A percentile compares a stretch with the other conserved stretches of the same genome.
These are phyloP conservation scores for Drosophila seclusa DNA, from an alignment of 2,888 invertebrate species.

Conservation along the genomic window DNA sequence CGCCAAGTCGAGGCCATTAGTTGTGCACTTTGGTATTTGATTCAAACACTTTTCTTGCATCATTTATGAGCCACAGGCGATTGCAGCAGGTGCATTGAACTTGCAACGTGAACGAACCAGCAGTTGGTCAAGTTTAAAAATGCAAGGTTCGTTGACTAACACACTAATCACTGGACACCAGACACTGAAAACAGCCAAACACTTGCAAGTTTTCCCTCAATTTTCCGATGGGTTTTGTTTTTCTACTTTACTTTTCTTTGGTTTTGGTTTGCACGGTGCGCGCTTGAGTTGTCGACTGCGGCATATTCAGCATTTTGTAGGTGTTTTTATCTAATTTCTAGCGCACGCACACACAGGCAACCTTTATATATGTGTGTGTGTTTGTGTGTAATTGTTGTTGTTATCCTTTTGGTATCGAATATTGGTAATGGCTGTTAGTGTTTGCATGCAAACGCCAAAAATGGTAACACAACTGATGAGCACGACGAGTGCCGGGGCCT, in stretches of 20 bases:
- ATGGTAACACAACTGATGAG: slow-evolving; percentile 52
- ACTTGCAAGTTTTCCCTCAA: slow-evolving; percentile 16
- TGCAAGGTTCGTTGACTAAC: slow-evolving; percentile 32
- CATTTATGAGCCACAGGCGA: slow-evolving; percentile 8
- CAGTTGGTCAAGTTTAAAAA: slow-evolving; percentile 42
- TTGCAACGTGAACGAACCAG: slow-evolving; percentile 30
- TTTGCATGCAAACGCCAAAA: slow-evolving; percentile 78
- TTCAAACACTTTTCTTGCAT: slow-evolving; percentile 10
- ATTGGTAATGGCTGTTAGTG: slow-evolving; percentile 75
- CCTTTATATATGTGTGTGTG: slow-evolving; percentile 22
- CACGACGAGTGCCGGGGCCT: slow-evolving; percentile 26
- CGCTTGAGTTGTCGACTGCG: slow-evolving; percentile 81
- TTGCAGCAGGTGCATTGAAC: slow-evolving; percentile 51
- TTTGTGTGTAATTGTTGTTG: slow-evolving; percentile 48
- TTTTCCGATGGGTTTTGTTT: slow-evolving; percentile 19
- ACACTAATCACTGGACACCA: slow-evolving; percentile 12
- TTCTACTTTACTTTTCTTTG: slow-evolving; percentile 21
- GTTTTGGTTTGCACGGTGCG: slow-evolving; percentile 66
- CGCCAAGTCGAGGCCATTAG: slow-evolving; percentile 5
- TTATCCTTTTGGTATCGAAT: slow-evolving; percentile 72
- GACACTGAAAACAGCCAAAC: slow-evolving; percentile 12
- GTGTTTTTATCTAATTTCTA: slow-evolving; percentile 82
- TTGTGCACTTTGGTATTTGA: background rate
- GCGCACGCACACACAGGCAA: slow-evolving; percentile 62
- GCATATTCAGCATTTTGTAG: slow-evolving; percentile 76